Conservation (phyloP, 2,797 vertebrate genomes). For the Mormyrus hasselquistii region DNA sequence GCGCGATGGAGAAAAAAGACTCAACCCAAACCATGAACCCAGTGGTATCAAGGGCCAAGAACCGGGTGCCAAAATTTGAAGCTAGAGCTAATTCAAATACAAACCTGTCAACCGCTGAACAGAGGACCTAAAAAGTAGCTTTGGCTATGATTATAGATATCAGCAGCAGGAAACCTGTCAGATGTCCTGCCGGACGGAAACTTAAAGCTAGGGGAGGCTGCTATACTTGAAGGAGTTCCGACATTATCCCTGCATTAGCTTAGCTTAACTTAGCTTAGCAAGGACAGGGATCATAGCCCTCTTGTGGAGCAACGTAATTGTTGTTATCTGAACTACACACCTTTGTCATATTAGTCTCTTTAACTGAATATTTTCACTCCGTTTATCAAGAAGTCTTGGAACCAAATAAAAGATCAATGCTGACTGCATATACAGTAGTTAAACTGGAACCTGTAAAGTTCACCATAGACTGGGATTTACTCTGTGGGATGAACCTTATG, state of each 20-base stretch:
- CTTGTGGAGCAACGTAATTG: neutral
- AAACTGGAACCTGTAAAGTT: neutral
- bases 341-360: neutral
- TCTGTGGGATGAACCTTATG: neutral
- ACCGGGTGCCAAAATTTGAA: neutral
- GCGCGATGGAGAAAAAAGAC: neutral
- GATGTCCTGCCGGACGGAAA: neutral
- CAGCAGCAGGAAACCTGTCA: neutral
- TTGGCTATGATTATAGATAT: neutral
- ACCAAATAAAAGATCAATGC: neutral
- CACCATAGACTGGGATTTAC: neutral
- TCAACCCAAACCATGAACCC: neutral
- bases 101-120: neutral
- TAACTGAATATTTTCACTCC: neutral
- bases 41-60: neutral
- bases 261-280: neutral
- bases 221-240: neutral
- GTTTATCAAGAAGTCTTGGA: neutral
- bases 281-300: neutral
- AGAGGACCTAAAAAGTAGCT: neutral
- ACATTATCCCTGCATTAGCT: neutral
- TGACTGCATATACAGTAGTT: neutral
- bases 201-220: neutral
- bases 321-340: neutral
- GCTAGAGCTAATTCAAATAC: neutral